Conservation (phyloP, 2,113 vertebrate genomes). For the Athene noctua region DNA sequence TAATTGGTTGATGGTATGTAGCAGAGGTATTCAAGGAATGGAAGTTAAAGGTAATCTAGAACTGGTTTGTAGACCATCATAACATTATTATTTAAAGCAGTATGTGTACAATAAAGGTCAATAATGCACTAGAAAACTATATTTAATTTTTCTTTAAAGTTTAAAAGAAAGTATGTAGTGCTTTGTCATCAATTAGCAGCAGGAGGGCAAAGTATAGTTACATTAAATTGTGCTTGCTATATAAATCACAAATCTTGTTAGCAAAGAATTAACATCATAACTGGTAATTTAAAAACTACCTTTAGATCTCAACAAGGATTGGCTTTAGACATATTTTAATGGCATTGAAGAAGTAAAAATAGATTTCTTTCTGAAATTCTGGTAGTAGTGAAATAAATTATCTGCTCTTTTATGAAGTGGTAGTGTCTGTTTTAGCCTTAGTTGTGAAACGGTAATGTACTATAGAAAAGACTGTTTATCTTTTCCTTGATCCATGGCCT, state of each 20-base stretch:
- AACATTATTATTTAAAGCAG: conserved; percentile 19
- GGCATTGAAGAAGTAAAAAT: conserved; percentile 59
- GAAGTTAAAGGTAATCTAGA: not conserved
- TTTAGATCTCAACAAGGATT: conserved; percentile 63
- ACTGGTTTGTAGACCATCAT: not conserved
- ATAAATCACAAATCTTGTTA: conserved; percentile 73
- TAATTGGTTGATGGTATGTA: not conserved
- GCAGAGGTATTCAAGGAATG: not conserved
- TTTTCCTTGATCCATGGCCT: not conserved
- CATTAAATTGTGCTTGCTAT: conserved; percentile 51
- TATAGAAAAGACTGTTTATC: not conserved
- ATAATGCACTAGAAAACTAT: not conserved
- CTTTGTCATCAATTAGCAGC: conserved; percentile 67
- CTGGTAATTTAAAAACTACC: conserved; percentile 70
- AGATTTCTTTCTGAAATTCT: conserved; percentile 56
- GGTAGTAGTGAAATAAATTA: conserved; percentile 26
- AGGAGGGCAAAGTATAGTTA: conserved; percentile 54
- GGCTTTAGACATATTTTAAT: conserved; percentile 56
- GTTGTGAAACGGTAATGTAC: not conserved
- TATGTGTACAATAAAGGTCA: conserved; percentile 55
- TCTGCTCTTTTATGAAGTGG: conserved; percentile 18
- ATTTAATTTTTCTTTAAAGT: conserved; percentile 61
- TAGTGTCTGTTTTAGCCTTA: not conserved
- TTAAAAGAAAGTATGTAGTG: conserved; percentile 36
- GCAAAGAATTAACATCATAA: conserved; percentile 59